These are phyloP conservation scores for Periophthalmus modestus DNA, from an alignment of 2,113 vertebrate species.

Conservation along the genomic window DNA sequence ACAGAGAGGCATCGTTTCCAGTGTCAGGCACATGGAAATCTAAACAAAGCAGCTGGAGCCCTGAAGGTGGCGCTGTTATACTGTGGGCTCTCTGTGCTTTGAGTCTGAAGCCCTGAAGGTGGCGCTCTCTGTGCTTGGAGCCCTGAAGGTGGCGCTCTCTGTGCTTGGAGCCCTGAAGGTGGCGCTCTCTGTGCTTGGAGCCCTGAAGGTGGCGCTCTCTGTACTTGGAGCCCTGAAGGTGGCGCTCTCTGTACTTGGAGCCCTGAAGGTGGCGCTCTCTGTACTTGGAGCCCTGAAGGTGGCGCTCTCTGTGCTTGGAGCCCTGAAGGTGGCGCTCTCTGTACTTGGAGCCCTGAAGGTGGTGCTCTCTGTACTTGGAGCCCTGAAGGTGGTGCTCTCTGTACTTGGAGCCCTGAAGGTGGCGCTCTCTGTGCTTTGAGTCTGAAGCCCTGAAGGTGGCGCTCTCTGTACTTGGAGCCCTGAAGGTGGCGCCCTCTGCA, in stretches of 20 bases:
- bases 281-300: slow-evolving; percentile 17
- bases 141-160: too few species aligned
- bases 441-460: slow-evolving; percentile 21
- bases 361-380: slow-evolving; percentile 13
- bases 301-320: slow-evolving; percentile 37
- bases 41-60: slow-evolving; percentile 6
- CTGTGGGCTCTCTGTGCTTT: not conserved
- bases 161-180: slow-evolving; percentile 23
- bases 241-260: slow-evolving; percentile 23
- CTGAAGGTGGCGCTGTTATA: slow-evolving; percentile 18
- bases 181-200: slow-evolving; percentile 28
- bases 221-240: slow-evolving; percentile 39
- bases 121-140: too few species aligned
- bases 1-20: not conserved
- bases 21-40: slow-evolving; percentile 16
- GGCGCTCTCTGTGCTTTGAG: slow-evolving; percentile 44
- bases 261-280: slow-evolving; percentile 29
- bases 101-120: too few species aligned
- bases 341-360: slow-evolving; percentile 6
- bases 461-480: slow-evolving; percentile 24
- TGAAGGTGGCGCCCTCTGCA: slow-evolving; percentile 26
- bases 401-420: slow-evolving; percentile 8
- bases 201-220: slow-evolving; percentile 30
- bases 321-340: slow-evolving; percentile 21
- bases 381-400: slow-evolving; percentile 9